Evolutionary conservation across 2,888 invertebrate species (phyloP), one percentile per base, ranked within the genome.

Genomic region (Portevinia maculata): DNA sequence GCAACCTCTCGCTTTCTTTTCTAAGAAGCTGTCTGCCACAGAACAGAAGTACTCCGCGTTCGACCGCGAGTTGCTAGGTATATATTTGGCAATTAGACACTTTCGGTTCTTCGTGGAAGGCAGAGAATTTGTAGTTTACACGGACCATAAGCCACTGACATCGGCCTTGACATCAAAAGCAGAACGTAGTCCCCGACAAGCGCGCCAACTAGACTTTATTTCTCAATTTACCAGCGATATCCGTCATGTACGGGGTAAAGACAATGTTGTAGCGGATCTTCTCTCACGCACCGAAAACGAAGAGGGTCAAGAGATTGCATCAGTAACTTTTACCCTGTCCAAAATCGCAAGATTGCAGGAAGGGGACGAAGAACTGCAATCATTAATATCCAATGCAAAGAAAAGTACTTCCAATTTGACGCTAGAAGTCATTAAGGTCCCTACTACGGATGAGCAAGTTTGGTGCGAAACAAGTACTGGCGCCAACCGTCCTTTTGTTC

Each of bases 221-320:
- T 59, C 50, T 1, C 59, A 67, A 32, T 67, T 67, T 24, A 55
- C 67, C 41, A 46, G 15, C 21, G 34, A 67, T 46, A 46, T 67
- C 1, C 70, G 41, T 52, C 50, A 70, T 37, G 60, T 60, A 5
- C 19, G 52, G 5, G 70, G 70, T 15, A 73, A 73, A 55, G 62
- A 48, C 13, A 44, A 44, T 9, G 41, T 44, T 1, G 19, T 19
- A 44, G 19, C 44, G 1, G 44, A 11, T 19, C 4, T 52, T 8
- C 46, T 62, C 21, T 62, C 53, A n/a, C 34, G 64, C 0, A 32
- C 19, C 3, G 24, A 15, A 5, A 28, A 28, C n/a, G 11, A 28
- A 11, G 11, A 3, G 7, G 1, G n/a, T 55, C 28, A 7, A 46
- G 37, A 46, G 28, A 62, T 64, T 8, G 19, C 34, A 28, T 28